Evolutionary conservation across 92 coral and sea anemone genomes (phyloP).

Genomic region (Anthopleura xanthogrammica): DNA sequence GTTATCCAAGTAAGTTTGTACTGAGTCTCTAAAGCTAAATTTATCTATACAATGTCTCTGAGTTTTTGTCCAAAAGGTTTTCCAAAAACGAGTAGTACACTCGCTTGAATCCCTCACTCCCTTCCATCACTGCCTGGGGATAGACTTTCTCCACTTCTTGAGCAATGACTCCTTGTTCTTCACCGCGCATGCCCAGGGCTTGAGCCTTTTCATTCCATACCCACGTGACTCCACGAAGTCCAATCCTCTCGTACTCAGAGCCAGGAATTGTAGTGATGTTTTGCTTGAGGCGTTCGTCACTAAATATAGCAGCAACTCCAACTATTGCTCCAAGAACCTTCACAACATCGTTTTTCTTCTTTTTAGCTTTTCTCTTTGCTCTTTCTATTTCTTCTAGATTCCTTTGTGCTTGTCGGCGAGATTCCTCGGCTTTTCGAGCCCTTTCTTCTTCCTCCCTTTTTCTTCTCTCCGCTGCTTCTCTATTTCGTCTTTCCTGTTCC

Average conservation of each 20-base stretch:
- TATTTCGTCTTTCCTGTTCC: not conserved
- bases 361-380: constrained; percentile 9
- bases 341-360: constrained; percentile 8
- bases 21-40: no score
- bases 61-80: not conserved
- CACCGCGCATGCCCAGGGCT: constrained; percentile 44
- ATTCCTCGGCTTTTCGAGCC: not conserved
- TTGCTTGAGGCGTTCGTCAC: constrained; percentile 46
- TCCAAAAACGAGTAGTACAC: constrained; percentile 36
- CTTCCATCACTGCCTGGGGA: constrained; percentile 47
- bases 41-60: no score
- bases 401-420: not conserved
- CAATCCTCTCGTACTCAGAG: constrained; percentile 46
- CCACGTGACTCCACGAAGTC: constrained; percentile 60
- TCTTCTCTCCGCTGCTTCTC: constrained; percentile 3
- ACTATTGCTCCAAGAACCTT: not conserved
- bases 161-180: constrained; percentile 53
- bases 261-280: constrained; percentile 40
- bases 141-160: constrained; percentile 61
- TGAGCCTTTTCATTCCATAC: constrained; percentile 55
- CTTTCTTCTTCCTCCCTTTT: constrained; percentile 7
- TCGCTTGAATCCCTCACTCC: constrained; percentile 37
- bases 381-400: constrained; percentile 8
- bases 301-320: constrained; percentile 7
- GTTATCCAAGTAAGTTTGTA: no score